Evolutionary conservation across 2,888 invertebrate species (phyloP).

Genomic region (Erebia ligea): DNA sequence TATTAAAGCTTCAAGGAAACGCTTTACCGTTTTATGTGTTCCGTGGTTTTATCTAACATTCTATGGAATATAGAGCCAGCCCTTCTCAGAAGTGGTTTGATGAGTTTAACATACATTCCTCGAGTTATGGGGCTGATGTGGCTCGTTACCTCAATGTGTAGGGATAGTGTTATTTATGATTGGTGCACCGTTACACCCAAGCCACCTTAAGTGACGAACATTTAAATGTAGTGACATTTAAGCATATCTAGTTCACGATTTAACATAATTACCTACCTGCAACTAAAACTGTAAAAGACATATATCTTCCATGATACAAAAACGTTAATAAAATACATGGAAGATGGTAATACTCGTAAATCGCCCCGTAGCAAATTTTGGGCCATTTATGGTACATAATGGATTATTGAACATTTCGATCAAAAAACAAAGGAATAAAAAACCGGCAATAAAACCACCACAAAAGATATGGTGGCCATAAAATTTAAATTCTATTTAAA

Average conservation of each 20-base stretch:
- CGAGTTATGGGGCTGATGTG: conserved; percentile 52
- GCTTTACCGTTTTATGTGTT: conserved; percentile 37
- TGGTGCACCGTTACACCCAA: conserved; percentile 46
- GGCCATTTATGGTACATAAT: conserved; percentile 20
- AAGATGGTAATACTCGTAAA: conserved; percentile 12
- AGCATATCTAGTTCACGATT: conserved; percentile 52
- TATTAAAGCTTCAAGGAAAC: conserved; percentile 31
- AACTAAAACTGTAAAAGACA: conserved; percentile 39
- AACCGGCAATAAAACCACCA: conserved; percentile 27
- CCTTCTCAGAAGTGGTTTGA: conserved; percentile 61
- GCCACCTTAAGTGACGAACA: conserved; percentile 46
- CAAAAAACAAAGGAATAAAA: conserved; percentile 24
- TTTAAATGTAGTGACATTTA: conserved; percentile 51
- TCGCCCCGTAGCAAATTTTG: conserved; percentile 13
- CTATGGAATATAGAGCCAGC: conserved; percentile 35
- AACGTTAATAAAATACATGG: neutral
- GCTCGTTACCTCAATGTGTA: conserved; percentile 50
- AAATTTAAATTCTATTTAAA: conserved; percentile 71
- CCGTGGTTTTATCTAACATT: conserved; percentile 37
- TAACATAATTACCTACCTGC: conserved; percentile 46
- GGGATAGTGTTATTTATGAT: conserved; percentile 61
- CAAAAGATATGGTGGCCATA: conserved; percentile 46
- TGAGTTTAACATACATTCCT: conserved; percentile 66
- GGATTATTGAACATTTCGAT: conserved; percentile 27
- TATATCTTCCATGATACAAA: neutral